Conservation (phyloP, 2,797 vertebrate species). For the Orientallactaga sibirica region DNA sequence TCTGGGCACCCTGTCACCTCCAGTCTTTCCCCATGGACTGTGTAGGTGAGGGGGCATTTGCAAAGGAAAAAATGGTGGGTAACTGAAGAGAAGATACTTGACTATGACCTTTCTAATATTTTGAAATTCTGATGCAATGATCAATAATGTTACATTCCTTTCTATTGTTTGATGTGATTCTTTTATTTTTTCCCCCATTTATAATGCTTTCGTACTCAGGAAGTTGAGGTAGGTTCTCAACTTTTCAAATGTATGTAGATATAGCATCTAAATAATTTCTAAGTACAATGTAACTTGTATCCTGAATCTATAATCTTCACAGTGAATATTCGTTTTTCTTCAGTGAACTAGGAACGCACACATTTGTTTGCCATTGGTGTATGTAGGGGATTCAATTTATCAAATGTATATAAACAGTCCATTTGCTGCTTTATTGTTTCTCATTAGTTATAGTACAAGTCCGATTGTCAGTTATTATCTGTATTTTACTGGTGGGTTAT, state of each 20-base stretch:
- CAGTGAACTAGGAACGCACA: slow-evolving; percentile 64
- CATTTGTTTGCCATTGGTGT: slow-evolving; percentile 70
- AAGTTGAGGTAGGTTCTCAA: slow-evolving; percentile 96
- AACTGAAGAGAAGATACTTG: slow-evolving; percentile 46
- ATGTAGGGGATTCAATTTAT: slow-evolving; percentile 78
- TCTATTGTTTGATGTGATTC: slow-evolving; percentile 86
- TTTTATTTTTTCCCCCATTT: slow-evolving; percentile 87
- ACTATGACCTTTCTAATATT: slow-evolving; percentile 72
- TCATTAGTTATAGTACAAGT: slow-evolving; percentile 83
- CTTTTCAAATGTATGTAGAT: slow-evolving; percentile 85
- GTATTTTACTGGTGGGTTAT: slow-evolving; percentile 80
- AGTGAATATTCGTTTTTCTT: slow-evolving; percentile 78
- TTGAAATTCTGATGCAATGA: slow-evolving; percentile 73
- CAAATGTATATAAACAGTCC: slow-evolving; percentile 79
- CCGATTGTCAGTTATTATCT: slow-evolving; percentile 82
- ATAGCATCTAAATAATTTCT: slow-evolving; percentile 72
- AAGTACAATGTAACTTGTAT: slow-evolving; percentile 72
- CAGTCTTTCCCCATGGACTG: slow-evolving; percentile 5
- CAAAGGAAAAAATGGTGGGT: slow-evolving; percentile 68
- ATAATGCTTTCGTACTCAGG: slow-evolving; percentile 92
- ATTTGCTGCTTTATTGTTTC: slow-evolving; percentile 81
- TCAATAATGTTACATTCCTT: slow-evolving; percentile 84
- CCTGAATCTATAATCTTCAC: slow-evolving; percentile 67
- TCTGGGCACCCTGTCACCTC: not conserved
- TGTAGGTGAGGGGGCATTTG: slow-evolving; percentile 27